Evolutionary conservation across 2,113 vertebrate genomes (phyloP).

Genomic region (Heloderma charlesbogerti): DNA sequence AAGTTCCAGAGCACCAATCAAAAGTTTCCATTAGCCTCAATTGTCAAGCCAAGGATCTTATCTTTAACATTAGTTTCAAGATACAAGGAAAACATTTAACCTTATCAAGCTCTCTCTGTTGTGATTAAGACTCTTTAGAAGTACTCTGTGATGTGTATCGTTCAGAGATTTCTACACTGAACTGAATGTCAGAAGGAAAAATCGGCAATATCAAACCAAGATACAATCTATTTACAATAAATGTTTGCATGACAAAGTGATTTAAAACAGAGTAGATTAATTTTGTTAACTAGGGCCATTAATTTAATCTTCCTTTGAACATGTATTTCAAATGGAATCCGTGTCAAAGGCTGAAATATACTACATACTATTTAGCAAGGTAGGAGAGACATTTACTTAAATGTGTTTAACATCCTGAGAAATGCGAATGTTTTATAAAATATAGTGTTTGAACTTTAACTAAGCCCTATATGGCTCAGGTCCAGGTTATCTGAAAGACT

Average conservation of each 20-base stretch:
- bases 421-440: neutral
- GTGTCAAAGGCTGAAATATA: neutral
- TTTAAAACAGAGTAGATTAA: constrained; percentile 16
- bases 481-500: no score
- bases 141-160: neutral
- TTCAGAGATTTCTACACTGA: neutral
- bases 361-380: neutral
- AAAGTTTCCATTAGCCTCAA: constrained; percentile 31
- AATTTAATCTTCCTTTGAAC: neutral
- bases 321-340: neutral
- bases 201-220: neutral
- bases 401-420: neutral
- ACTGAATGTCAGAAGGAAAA: neutral
- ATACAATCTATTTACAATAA: neutral
- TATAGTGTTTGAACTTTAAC: neutral
- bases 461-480: no score
- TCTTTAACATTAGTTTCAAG: constrained; percentile 30
- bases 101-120: constrained; percentile 44
- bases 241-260: constrained; percentile 16
- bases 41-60: constrained; percentile 6
- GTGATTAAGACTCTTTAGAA: constrained; percentile 20
- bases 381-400: neutral
- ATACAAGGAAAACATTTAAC: neutral
- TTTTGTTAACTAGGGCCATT: neutral
- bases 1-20: neutral